These are phyloP conservation scores for Bombus superbus DNA, from an alignment of 1,140 invertebrate species.

Conservation along the genomic window DNA sequence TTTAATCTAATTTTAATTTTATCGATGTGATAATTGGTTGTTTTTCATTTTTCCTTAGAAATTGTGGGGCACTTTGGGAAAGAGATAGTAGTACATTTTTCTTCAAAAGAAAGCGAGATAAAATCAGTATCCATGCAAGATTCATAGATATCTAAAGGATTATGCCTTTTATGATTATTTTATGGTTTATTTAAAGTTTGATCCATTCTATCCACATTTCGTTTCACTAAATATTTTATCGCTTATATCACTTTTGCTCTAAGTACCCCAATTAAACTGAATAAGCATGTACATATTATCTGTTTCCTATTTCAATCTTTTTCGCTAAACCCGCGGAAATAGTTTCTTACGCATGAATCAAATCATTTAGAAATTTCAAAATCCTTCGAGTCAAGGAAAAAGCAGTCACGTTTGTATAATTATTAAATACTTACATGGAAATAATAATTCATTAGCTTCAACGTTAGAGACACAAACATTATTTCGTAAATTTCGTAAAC, in stretches of 20 bases:
- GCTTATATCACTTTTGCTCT: neutral
- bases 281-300: neutral
- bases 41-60: too few relatives aligned
- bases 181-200: neutral
- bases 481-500: too few relatives aligned
- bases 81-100: too few relatives aligned
- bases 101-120: too few relatives aligned
- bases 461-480: too few relatives aligned
- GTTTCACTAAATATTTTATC: neutral
- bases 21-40: too few relatives aligned
- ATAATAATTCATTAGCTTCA: neutral
- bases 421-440: too few relatives aligned
- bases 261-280: neutral
- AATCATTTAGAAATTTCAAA: neutral
- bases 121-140: too few relatives aligned
- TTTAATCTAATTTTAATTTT: too few relatives aligned
- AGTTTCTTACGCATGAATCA: neutral
- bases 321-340: neutral
- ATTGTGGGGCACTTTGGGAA: too few relatives aligned
- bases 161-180: too few relatives aligned
- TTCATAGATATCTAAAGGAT: too few relatives aligned
- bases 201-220: neutral
- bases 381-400: neutral
- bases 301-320: neutral
- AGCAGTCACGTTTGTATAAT: neutral